Evolutionary conservation across 2,113 vertebrate species (phyloP).

Genomic region (Rhinolophus ferrumequinum): DNA sequence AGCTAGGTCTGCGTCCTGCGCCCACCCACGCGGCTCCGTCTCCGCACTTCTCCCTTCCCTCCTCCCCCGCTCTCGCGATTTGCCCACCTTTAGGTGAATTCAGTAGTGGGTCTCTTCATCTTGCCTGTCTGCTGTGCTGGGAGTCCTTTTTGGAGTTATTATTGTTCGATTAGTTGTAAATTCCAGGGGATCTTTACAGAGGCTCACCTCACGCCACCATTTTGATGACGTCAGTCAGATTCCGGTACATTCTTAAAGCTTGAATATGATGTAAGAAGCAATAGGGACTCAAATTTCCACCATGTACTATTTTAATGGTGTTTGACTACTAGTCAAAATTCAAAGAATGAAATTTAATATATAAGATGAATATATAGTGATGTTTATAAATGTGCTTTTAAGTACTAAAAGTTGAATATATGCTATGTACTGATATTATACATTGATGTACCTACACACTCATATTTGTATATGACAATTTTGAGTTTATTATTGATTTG

Average conservation of each 20-base stretch:
- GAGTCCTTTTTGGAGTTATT: no score
- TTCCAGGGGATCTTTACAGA: no score
- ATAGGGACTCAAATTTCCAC: not conserved
- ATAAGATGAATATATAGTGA: not conserved
- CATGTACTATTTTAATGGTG: not conserved
- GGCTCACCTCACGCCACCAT: no score
- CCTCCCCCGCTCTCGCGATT: no score
- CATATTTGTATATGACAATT: not conserved
- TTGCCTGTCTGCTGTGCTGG: no score
- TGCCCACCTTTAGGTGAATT: no score
- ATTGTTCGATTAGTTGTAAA: no score
- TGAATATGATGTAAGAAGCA: not conserved
- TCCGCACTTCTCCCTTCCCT: no score
- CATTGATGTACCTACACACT: no score
- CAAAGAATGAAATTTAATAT: not conserved
- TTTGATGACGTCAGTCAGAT: not conserved
- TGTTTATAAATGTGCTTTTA: not conserved
- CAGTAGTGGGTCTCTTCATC: no score
- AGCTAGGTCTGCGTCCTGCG: no score
- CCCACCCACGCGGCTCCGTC: no score
- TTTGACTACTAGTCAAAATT: not conserved
- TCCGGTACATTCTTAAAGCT: not conserved
- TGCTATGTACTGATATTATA: not conserved
- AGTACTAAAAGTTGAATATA: not conserved
- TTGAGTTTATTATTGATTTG: not conserved